Percentiles rank a stretch among this genome's conserved stretches.
These are phyloP conservation scores for Ganaspis brasiliensis DNA, from an alignment of 2,888 invertebrate genomes.

Conservation along the genomic window DNA sequence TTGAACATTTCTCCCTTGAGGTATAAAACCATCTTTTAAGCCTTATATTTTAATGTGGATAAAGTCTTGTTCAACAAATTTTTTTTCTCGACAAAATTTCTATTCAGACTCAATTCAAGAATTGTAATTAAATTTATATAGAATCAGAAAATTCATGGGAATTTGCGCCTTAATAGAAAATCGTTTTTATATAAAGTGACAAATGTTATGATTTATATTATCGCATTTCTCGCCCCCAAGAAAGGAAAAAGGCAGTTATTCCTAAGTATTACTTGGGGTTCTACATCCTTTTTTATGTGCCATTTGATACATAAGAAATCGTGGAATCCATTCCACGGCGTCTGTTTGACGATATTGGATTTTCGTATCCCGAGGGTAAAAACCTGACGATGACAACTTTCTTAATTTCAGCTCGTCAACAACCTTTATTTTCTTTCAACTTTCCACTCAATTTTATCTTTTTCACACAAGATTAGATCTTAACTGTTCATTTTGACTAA, in stretches of 20 bases:
- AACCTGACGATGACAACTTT: constrained; percentile 61
- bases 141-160: no score
- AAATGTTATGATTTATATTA: constrained; percentile 21
- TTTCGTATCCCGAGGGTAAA: constrained; percentile 49
- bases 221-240: not conserved
- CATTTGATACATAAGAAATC: constrained; percentile 22
- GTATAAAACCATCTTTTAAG: no score
- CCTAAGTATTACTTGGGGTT: constrained; percentile 18
- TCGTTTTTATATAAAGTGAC: not conserved
- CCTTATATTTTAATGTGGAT: no score
- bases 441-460: not conserved
- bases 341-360: constrained; percentile 57
- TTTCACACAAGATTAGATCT: not conserved
- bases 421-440: constrained; percentile 13
- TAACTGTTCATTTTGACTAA: not conserved
- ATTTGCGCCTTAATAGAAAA: not conserved
- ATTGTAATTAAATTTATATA: not conserved
- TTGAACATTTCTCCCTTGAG: not conserved
- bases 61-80: no score
- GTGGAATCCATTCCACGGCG: constrained; percentile 27
- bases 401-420: constrained; percentile 61
- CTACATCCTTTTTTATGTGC: constrained; percentile 12
- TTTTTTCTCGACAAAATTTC: not conserved
- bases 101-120: not conserved
- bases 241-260: not conserved